Evolutionary conservation across 2,888 invertebrate species (phyloP).

Genomic region (Cantharis lateralis): DNA sequence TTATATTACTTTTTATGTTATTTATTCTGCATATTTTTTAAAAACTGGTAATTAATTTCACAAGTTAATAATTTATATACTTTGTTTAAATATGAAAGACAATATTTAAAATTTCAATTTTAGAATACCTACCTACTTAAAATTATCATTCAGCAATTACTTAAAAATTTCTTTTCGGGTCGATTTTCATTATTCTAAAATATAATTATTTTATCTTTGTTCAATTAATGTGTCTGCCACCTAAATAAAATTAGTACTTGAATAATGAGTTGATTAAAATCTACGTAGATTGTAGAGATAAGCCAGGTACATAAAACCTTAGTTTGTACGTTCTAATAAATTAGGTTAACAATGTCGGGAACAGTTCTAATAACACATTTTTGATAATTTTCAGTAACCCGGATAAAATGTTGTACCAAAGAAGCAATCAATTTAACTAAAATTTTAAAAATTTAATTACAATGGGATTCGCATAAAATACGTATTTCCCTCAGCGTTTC

Average conservation of each 20-base stretch:
- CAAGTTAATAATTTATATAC: too few relatives aligned
- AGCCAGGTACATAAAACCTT: not conserved
- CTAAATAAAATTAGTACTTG: not conserved
- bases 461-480: not conserved
- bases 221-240: not conserved
- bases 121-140: too few relatives aligned
- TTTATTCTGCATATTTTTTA: too few relatives aligned
- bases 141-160: too few relatives aligned
- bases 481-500: too few relatives aligned
- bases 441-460: not conserved
- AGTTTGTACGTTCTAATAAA: not conserved
- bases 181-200: not conserved
- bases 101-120: too few relatives aligned
- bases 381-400: not conserved
- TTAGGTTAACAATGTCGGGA: not conserved
- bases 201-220: not conserved
- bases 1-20: too few relatives aligned
- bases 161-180: not conserved
- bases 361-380: not conserved
- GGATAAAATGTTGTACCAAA: not conserved
- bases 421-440: not conserved
- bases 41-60: too few relatives aligned
- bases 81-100: too few relatives aligned
- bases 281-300: not conserved
- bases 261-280: not conserved